These are phyloP conservation scores for Cerastis leucographa DNA, from an alignment of 2,888 invertebrate genomes.

Conservation along the genomic window DNA sequence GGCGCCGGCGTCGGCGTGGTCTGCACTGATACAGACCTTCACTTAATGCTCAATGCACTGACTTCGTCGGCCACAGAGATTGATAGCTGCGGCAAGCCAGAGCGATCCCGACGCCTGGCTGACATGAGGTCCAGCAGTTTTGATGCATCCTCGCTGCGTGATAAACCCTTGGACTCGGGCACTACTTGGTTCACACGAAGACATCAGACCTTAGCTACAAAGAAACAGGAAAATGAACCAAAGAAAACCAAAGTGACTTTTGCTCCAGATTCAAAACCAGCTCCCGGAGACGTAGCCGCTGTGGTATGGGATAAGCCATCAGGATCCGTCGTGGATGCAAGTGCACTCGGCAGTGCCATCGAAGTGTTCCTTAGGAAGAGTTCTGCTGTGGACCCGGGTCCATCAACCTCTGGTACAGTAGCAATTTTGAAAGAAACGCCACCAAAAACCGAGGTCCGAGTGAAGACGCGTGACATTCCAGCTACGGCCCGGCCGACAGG, in stretches of 20 bases:
- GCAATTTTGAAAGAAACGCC: slow-evolving; percentile 74
- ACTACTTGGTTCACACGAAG: slow-evolving; percentile 95
- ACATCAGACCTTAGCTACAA: slow-evolving; percentile 94
- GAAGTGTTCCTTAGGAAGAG: slow-evolving; percentile 94
- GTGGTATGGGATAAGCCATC: slow-evolving; percentile 94
- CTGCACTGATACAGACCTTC: slow-evolving; percentile 95
- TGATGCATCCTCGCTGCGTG: slow-evolving; percentile 93
- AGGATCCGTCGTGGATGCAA: slow-evolving; percentile 95
- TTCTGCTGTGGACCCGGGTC: slow-evolving; percentile 86
- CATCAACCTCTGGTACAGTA: slow-evolving; percentile 77
- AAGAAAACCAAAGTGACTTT: slow-evolving; percentile 90
- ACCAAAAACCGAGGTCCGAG: slow-evolving; percentile 80
- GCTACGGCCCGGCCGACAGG: slow-evolving; percentile 75
- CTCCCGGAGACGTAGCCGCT: slow-evolving; percentile 90
- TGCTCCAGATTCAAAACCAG: slow-evolving; percentile 91
- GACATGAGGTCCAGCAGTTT: slow-evolving; percentile 96
- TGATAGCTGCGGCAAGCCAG: slow-evolving; percentile 92
- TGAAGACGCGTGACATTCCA: slow-evolving; percentile 82
- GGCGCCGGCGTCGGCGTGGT: slow-evolving; percentile 93
- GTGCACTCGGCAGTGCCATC: slow-evolving; percentile 95
- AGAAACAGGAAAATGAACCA: slow-evolving; percentile 88
- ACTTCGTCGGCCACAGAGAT: slow-evolving; percentile 96
- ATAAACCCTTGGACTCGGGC: slow-evolving; percentile 86
- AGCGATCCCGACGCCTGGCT: slow-evolving; percentile 91
- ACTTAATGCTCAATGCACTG: slow-evolving; percentile 94